Base-by-base conservation (phyloP, 2,888 invertebrate species). In the Rapana venosa region DNA sequence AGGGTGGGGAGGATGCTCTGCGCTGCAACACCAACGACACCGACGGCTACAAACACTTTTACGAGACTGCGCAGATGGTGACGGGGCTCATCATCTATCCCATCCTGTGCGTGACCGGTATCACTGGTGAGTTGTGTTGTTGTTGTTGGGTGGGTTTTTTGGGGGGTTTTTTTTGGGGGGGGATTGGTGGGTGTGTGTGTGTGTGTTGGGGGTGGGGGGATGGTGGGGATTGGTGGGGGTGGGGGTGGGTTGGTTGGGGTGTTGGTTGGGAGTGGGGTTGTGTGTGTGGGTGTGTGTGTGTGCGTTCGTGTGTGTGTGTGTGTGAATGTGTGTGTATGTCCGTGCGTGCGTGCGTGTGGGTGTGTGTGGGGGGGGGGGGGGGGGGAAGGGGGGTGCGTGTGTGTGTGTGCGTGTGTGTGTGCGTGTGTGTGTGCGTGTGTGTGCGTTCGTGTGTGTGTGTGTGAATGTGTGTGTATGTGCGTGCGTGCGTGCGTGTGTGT, bases 71-170 rank as follows among this genome's bases (percentile, higher is more conserved):
- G 0, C 93, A 93, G 90, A 92, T 93, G 85, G 92, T 95, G 26
- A 95, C 94, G 2, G 95, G 95, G 0, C 92, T 95, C 11, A 93
- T 95, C 26, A 92, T 94, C 61, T 95, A 95, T 88, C 95, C 95
- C 0, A 93, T 95, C 11, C 92, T 95, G 30, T 95, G 95, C 88
- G 90, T 94, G 20, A 92, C 93, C 0, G 95, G 95, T 0, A 92
- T 95, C 32, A 90, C 90, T 30, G 89, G 87, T 87, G 47, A 47
- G 22, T 32, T 13, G 17, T 61, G 61, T n/a, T n/a, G 61, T 61
- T 61, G 13, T 61, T 61, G 13, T 61, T 61, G 61, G 17, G 13
- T 70, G 11, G 13, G 13, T 26, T 70, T 70, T 26, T n/a, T n/a
- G n/a, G n/a, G n/a, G n/a, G n/a, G n/a, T n/a, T n/a, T n/a, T n/a